Evolutionary conservation across 53 echinoderm and acorn worm genomes (phyloP).

Genomic region (Holothuria leucospilota): DNA sequence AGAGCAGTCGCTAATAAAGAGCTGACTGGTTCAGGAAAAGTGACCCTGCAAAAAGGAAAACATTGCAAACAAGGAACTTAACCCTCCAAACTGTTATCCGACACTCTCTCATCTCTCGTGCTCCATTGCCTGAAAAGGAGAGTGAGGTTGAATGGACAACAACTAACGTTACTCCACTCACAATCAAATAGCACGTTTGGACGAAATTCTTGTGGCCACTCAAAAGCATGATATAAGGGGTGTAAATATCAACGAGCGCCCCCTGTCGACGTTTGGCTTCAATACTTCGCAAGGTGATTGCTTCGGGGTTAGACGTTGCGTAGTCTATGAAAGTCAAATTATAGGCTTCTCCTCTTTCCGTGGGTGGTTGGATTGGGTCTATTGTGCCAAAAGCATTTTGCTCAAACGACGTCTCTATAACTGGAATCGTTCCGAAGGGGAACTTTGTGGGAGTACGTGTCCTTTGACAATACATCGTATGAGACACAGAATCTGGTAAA

Average conservation of each 20-base stretch:
- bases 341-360: slow-evolving; percentile 44
- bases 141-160: too few relatives aligned
- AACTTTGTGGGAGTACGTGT: slow-evolving; percentile 44
- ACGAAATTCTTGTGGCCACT: too few relatives aligned
- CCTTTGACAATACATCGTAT: slow-evolving; percentile 56
- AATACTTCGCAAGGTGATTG: slow-evolving; percentile 45
- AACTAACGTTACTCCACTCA: too few relatives aligned
- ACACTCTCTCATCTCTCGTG: too few relatives aligned
- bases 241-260: slow-evolving; percentile 52
- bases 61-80: slow-evolving; percentile 46
- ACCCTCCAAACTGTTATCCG: slow-evolving; percentile 56
- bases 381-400: slow-evolving; percentile 60
- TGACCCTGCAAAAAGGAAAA: slow-evolving; percentile 67
- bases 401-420: slow-evolving; percentile 57
- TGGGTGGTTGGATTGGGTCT: slow-evolving; percentile 57
- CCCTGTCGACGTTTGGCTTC: slow-evolving; percentile 61
- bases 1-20: slow-evolving; percentile 51
- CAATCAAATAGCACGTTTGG: too few relatives aligned
- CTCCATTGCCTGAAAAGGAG: too few relatives aligned
- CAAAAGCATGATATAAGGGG: slow-evolving; percentile 46
- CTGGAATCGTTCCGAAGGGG: slow-evolving; percentile 37
- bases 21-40: slow-evolving; percentile 47
- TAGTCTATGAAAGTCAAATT: slow-evolving; percentile 59
- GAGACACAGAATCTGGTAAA: slow-evolving; percentile 35
- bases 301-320: slow-evolving; percentile 62